phyloP scores from a whole-genome alignment of 2,888 invertebrate genomes.

The Helleia helle region DNA sequence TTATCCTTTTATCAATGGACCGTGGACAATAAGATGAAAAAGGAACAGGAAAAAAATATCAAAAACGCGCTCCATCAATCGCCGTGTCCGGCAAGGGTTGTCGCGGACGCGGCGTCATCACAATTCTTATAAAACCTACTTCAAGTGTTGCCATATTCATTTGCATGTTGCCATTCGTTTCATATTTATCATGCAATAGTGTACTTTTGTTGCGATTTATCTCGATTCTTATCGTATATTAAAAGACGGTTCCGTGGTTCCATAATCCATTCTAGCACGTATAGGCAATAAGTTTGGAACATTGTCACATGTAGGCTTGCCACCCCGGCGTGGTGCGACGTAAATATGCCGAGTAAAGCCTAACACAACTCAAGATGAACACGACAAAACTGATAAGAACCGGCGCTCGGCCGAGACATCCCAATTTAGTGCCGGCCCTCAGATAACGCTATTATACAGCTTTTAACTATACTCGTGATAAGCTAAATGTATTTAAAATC shows the following conservation, averaged over 20 bases:
- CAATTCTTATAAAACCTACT: not conserved
- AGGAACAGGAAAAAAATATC: conserved; percentile 53
- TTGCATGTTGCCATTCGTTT: too few species aligned
- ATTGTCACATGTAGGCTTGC: conserved; percentile 54
- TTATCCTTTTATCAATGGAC: conserved; percentile 74
- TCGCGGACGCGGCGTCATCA: conserved; percentile 27
- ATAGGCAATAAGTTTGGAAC: conserved; percentile 51
- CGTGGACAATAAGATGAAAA: conserved; percentile 61
- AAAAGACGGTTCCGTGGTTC: conserved; percentile 3
- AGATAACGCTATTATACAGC: conserved; percentile 74
- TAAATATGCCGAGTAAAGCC: conserved; percentile 69
- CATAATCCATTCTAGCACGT: conserved; percentile 23
- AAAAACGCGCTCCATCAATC: conserved; percentile 70
- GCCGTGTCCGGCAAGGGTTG: conserved; percentile 62
- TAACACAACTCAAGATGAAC: conserved; percentile 73
- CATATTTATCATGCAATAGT: conserved; percentile 18
- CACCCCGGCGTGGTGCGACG: conserved; percentile 49
- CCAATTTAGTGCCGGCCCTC: conserved; percentile 68
- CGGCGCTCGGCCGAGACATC: conserved; percentile 63
- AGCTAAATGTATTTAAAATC: conserved; percentile 67
- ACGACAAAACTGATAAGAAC: conserved; percentile 69
- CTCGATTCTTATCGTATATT: conserved; percentile 9
- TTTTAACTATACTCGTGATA: conserved; percentile 70
- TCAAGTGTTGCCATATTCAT: too few species aligned
- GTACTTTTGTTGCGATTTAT: conserved; percentile 9